These are phyloP conservation scores for Chlorodrepanis virens DNA, from an alignment of 2,113 vertebrate genomes.

Conservation along the genomic window DNA sequence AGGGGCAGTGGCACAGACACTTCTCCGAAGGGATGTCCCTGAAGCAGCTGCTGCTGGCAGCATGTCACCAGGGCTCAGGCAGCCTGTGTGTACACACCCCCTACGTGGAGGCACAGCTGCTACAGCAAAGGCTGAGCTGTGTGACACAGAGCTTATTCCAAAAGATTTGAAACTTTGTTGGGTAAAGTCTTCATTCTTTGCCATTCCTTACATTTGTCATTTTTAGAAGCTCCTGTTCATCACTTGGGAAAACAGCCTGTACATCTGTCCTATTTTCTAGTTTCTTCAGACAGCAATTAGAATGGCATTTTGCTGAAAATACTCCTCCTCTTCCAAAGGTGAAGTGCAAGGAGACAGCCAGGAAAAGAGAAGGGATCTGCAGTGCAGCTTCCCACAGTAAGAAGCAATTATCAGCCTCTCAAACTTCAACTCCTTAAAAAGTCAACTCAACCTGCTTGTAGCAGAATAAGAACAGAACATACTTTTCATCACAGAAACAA, in stretches of 20 bases:
- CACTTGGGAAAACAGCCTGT: neutral
- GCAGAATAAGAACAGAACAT: neutral
- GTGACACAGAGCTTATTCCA: neutral
- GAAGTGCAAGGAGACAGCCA: neutral
- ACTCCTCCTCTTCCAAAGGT: neutral
- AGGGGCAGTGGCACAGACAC: neutral
- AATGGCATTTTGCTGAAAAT: slow-evolving; percentile 12
- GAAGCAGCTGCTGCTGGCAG: neutral
- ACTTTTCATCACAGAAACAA: neutral
- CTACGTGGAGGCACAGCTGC: neutral
- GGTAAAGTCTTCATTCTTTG: neutral
- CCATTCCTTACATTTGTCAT: neutral
- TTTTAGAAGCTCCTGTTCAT: neutral
- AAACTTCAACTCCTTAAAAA: neutral
- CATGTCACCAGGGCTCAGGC: neutral
- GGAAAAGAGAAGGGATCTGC: slow-evolving; percentile 6
- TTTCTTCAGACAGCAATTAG: neutral
- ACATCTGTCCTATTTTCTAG: neutral
- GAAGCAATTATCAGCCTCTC: slow-evolving; percentile 27
- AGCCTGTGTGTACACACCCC: neutral
- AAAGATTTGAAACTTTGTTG: neutral
- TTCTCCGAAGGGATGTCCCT: neutral
- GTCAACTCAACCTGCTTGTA: neutral
- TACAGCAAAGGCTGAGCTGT: neutral
- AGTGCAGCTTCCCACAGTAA: neutral